These are phyloP conservation scores for Apteryx owenii DNA, from an alignment of 2,113 vertebrate species.

Conservation along the genomic window DNA sequence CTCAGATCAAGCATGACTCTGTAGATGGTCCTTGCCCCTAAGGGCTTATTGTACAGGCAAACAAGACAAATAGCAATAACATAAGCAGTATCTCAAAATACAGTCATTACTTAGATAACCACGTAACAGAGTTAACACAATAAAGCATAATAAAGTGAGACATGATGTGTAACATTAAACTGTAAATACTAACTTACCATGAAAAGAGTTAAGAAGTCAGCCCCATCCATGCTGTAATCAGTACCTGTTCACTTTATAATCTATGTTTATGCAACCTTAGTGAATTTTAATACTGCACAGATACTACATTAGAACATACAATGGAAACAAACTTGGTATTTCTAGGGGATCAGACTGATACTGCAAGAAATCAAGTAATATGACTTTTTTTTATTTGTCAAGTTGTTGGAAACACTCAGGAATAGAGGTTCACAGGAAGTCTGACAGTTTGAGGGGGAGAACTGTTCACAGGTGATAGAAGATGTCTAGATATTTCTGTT, in stretches of 20 bases:
- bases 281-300: background rate
- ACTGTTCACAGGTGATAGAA: background rate
- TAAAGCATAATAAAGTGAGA: background rate
- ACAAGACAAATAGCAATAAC: background rate
- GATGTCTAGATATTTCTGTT: background rate
- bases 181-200: background rate
- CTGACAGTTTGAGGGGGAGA: fast-evolving
- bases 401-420: background rate
- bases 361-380: background rate
- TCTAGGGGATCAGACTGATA: background rate
- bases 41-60: background rate
- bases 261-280: background rate
- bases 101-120: background rate
- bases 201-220: background rate
- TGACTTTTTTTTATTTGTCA: background rate
- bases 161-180: background rate
- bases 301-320: background rate
- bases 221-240: background rate
- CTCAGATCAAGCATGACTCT: background rate
- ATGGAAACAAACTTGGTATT: background rate
- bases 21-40: background rate
- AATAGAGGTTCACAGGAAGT: background rate
- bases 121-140: background rate
- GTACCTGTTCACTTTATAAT: fast-evolving
- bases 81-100: background rate